Percentiles rank a stretch among this genome's conserved stretches.
Evolutionary conservation across 2,113 vertebrate genomes (phyloP).

Genomic region (Neopipo cinnamomea): DNA sequence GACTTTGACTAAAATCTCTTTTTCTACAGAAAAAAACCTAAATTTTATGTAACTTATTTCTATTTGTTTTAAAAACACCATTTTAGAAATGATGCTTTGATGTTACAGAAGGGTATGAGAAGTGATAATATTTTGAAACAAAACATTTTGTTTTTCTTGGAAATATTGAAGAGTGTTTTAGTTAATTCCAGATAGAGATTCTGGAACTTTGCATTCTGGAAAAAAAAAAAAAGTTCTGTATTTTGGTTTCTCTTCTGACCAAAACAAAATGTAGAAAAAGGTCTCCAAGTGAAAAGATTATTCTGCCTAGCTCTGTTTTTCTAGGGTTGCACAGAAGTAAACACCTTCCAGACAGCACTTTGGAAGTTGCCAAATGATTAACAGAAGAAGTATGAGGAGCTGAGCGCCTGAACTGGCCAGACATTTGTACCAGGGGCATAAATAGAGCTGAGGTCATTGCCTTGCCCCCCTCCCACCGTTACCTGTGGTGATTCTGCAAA

Average conservation of each 20-base stretch:
- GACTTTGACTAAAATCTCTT: neutral
- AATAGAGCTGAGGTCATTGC: constrained; percentile 32
- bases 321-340: constrained; percentile 48
- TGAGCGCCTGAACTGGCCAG: constrained; percentile 31
- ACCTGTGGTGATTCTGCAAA: neutral
- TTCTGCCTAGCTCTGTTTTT: constrained; percentile 40
- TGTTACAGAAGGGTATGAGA: neutral
- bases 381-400: constrained; percentile 42
- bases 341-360: constrained; percentile 51
- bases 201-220: neutral
- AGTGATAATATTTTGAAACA: constrained; percentile 6
- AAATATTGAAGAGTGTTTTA: neutral
- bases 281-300: neutral
- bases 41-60: neutral
- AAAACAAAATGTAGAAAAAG: constrained; percentile 28
- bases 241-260: constrained; percentile 12
- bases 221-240: neutral
- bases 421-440: constrained; percentile 24
- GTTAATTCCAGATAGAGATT: neutral
- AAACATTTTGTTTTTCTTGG: constrained; percentile 22
- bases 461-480: neutral
- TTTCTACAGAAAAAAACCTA: neutral
- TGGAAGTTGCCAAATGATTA: constrained; percentile 52
- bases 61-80: neutral
- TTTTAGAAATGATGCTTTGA: neutral